Conservation (phyloP, 2,113 vertebrate species). For the Fulmarus glacialis region DNA sequence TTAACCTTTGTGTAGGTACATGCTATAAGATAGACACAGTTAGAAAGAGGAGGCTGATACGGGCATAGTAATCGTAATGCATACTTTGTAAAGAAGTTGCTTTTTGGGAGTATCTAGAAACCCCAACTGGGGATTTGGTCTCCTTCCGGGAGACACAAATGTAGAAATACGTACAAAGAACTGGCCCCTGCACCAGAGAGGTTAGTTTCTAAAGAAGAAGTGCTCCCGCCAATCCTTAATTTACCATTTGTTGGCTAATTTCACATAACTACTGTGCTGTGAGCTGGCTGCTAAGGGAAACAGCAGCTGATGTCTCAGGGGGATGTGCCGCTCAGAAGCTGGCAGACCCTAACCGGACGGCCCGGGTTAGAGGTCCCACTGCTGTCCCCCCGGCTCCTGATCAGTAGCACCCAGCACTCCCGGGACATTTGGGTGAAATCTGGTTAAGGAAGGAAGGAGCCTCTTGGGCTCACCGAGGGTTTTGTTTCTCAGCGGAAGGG, state of each 20-base stretch:
- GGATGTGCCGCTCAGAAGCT: background rate
- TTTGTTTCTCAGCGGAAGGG: background rate
- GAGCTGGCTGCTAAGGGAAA: background rate
- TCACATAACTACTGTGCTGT: background rate
- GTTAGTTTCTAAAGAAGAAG: background rate
- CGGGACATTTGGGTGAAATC: background rate
- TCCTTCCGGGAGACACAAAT: background rate
- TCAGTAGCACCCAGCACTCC: background rate
- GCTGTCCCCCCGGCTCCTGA: background rate
- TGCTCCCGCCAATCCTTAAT: background rate
- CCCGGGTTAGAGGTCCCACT: background rate
- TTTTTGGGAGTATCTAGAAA: background rate
- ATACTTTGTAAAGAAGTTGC: background rate
- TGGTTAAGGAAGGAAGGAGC: background rate
- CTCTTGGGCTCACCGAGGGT: background rate
- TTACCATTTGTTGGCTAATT: background rate
- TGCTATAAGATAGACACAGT: background rate
- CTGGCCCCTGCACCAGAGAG: background rate
- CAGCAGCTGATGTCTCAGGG: background rate
- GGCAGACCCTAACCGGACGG: rapidly evolving
- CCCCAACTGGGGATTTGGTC: background rate
- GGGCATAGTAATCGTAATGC: background rate
- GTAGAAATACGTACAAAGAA: background rate
- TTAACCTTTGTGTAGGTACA: background rate
- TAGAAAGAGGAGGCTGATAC: background rate